Percentiles rank a stretch among this genome's conserved stretches.
Conservation (phyloP, 35 echinoderm and acorn worm genomes). For the Strongylocentrotus purpuratus region DNA sequence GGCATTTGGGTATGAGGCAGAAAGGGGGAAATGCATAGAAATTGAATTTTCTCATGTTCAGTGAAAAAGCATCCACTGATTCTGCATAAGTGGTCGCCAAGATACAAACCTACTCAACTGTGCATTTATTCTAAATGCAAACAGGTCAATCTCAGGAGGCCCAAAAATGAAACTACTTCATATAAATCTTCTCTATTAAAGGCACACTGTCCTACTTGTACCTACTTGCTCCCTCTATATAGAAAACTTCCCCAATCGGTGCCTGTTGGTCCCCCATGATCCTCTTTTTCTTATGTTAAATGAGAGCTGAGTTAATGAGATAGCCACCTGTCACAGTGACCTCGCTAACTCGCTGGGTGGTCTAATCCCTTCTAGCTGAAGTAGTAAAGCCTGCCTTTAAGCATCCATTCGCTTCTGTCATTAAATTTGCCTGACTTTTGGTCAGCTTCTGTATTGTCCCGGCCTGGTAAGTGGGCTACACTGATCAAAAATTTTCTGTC, state of each 20-base stretch:
- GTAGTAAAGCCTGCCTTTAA: no score
- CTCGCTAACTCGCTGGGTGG: no score
- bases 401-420: conserved; percentile 20
- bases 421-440: not conserved
- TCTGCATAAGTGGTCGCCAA: not conserved
- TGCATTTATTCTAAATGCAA: not conserved
- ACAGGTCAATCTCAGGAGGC: conserved; percentile 32
- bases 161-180: not conserved
- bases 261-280: no score
- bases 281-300: no score
- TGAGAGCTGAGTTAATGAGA: no score
- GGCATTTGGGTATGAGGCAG: not conserved
- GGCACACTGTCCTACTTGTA: no score
- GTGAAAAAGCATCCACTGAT: not conserved
- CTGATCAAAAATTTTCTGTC: not conserved
- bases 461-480: not conserved
- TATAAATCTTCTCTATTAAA: not conserved
- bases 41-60: not conserved
- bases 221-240: no score
- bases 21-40: not conserved
- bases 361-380: no score
- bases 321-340: no score
- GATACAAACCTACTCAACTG: not conserved
- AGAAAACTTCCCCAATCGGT: no score
- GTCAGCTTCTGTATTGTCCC: not conserved